A percentile compares a stretch with the other conserved stretches of the same genome.
phyloP scores from a whole-genome alignment of 2,888 invertebrate species.

The Perizoma flavofasciatum region DNA sequence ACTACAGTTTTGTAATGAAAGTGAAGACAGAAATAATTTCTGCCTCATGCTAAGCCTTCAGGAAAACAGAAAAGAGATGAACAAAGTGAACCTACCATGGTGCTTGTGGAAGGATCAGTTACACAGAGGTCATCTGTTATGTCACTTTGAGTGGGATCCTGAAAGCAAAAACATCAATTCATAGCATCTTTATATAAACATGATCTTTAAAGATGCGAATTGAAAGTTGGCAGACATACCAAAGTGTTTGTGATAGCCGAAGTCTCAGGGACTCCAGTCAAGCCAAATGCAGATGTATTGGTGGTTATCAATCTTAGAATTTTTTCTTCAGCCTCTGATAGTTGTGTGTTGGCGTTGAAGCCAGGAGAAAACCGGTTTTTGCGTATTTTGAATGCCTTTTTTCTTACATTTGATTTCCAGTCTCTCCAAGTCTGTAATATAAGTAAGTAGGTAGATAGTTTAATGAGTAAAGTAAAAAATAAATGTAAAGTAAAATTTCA shows the following conservation, averaged over 20 bases:
- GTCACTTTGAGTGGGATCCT: slow-evolving; percentile 22
- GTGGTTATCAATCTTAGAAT: slow-evolving; percentile 61
- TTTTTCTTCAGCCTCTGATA: slow-evolving; percentile 64
- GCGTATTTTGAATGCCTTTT: slow-evolving; percentile 66
- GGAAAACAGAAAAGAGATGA: too few species aligned
- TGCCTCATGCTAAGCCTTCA: too few species aligned
- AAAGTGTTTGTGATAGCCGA: slow-evolving; percentile 48
- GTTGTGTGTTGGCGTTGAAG: slow-evolving; percentile 52
- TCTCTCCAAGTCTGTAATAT: slow-evolving; percentile 62
- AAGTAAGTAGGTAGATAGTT: neutral
- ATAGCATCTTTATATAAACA: neutral
- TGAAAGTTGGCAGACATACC: slow-evolving; percentile 37
- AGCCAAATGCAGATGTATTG: slow-evolving; percentile 61
- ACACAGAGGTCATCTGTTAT: slow-evolving; percentile 12
- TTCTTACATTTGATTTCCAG: slow-evolving; percentile 69
- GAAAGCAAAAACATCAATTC: slow-evolving; percentile 1
- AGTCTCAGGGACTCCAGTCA: slow-evolving; percentile 63
- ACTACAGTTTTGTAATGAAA: too few species aligned
- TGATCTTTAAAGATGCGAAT: too few species aligned
- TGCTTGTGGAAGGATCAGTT: slow-evolving; percentile 12
- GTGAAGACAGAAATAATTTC: too few species aligned
- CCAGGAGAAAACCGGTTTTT: slow-evolving; percentile 63
- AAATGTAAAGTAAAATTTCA: too few species aligned
- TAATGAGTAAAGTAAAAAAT: too few species aligned
- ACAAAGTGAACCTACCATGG: slow-evolving; percentile 4